Percentiles rank a stretch among this genome's conserved stretches.
Evolutionary conservation across 2,113 vertebrate genomes (phyloP).

Genomic region (Eolophus roseicapilla): DNA sequence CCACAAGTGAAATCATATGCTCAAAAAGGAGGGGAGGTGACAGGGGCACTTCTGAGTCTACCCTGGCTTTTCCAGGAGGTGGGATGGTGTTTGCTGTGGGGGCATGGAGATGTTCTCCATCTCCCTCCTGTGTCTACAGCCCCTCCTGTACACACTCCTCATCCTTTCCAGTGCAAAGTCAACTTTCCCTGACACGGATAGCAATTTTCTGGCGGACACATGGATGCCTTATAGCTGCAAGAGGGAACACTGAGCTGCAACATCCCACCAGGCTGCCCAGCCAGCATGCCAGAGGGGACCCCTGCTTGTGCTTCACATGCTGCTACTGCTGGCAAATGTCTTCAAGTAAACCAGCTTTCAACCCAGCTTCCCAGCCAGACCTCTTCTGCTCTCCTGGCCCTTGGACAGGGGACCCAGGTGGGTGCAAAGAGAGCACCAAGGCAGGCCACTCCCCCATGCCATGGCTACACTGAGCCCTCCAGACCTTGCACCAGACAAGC

Average conservation of each 20-base stretch:
- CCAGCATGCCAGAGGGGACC: not conserved
- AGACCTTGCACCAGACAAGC: too few relatives aligned
- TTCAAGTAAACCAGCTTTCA: not conserved
- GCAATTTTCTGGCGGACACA: not conserved
- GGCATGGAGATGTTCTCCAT: too few relatives aligned
- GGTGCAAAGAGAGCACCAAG: not conserved
- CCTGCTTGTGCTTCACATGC: fast-evolving
- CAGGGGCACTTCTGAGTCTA: not conserved
- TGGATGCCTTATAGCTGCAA: not conserved
- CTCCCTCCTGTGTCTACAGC: not conserved
- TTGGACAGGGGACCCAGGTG: fast-evolving
- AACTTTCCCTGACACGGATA: fast-evolving
- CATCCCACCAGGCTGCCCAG: not conserved
- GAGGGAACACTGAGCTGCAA: not conserved
- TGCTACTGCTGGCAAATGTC: not conserved
- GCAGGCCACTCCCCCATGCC: not conserved
- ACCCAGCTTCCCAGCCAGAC: not conserved
- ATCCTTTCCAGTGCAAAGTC: not conserved
- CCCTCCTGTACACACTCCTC: not conserved
- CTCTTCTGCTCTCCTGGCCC: not conserved
- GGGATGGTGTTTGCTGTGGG: not conserved
- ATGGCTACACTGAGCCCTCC: not conserved
- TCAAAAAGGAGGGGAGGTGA: not conserved
- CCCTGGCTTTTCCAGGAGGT: not conserved
- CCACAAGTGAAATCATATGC: not conserved